Evolutionary conservation across 1,140 invertebrate species (phyloP).

Genomic region (Pantala flavescens): DNA sequence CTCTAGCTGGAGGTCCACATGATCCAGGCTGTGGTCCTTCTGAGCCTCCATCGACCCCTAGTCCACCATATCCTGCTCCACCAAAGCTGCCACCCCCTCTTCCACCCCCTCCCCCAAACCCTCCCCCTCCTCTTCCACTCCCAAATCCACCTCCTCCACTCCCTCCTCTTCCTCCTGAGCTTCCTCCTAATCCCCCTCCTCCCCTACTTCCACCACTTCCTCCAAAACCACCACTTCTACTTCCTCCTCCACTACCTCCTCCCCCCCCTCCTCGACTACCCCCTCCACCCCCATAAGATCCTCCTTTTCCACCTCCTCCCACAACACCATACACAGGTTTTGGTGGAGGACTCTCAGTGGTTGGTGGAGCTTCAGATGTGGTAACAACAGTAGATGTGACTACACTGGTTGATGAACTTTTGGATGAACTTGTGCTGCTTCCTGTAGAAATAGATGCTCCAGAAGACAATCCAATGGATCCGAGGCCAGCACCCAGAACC

Average conservation of each 20-base stretch:
- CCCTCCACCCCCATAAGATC: background rate
- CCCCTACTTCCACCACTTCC: background rate
- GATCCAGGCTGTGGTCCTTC: constrained; percentile 36
- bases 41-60: constrained; percentile 36
- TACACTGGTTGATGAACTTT: background rate
- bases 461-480: background rate
- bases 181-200: background rate
- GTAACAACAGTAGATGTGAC: background rate
- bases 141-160: background rate
- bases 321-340: background rate
- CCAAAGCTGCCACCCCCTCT: background rate
- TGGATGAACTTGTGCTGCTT: background rate
- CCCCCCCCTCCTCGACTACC: background rate
- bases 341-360: background rate
- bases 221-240: background rate
- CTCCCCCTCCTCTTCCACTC: background rate
- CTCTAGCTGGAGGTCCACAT: constrained; percentile 52
- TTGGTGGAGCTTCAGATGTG: background rate
- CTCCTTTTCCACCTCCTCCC: background rate
- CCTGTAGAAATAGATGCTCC: background rate
- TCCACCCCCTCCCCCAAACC: background rate
- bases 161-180: background rate
- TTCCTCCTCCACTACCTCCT: background rate
- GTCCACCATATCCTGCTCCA: background rate
- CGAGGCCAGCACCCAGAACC: background rate